Evolutionary conservation across 2,888 invertebrate species (phyloP).

Genomic region (Noctua pronuba): DNA sequence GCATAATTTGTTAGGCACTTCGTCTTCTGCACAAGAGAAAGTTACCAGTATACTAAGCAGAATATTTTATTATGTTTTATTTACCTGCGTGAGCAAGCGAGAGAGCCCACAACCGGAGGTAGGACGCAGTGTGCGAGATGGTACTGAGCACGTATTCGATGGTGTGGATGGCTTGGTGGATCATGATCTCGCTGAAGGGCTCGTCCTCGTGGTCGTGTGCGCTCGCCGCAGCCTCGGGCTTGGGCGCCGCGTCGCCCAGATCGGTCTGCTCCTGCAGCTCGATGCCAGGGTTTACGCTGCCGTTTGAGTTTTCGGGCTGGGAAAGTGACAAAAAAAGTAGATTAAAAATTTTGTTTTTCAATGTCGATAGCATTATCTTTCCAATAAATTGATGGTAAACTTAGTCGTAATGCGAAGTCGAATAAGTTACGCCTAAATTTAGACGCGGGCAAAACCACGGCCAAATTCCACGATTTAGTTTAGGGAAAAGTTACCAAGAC

Average conservation of each 20-base stretch:
- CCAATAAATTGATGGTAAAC: not conserved
- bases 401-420: not conserved
- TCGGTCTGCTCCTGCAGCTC: constrained; percentile 91
- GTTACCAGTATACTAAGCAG: not conserved
- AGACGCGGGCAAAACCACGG: not conserved
- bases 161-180: constrained; percentile 98
- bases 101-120: constrained; percentile 98
- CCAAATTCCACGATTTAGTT: not conserved
- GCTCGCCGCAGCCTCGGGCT: constrained; percentile 63
- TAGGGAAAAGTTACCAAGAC: not conserved
- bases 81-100: constrained; percentile 98
- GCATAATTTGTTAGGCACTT: not conserved
- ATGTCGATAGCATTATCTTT: not conserved
- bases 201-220: constrained; percentile 89
- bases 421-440: not conserved
- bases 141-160: constrained; percentile 99
- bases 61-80: not conserved
- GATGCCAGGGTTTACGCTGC: constrained; percentile 92
- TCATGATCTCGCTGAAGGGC: constrained; percentile 96
- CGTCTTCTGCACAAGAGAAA: not conserved
- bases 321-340: not conserved
- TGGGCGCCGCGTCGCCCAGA: constrained; percentile 74
- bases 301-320: constrained; percentile 89
- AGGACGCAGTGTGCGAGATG: constrained; percentile 99
- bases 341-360: not conserved